These are phyloP conservation scores for Polypterus senegalus DNA, from an alignment of 2,113 vertebrate species.

Conservation along the genomic window DNA sequence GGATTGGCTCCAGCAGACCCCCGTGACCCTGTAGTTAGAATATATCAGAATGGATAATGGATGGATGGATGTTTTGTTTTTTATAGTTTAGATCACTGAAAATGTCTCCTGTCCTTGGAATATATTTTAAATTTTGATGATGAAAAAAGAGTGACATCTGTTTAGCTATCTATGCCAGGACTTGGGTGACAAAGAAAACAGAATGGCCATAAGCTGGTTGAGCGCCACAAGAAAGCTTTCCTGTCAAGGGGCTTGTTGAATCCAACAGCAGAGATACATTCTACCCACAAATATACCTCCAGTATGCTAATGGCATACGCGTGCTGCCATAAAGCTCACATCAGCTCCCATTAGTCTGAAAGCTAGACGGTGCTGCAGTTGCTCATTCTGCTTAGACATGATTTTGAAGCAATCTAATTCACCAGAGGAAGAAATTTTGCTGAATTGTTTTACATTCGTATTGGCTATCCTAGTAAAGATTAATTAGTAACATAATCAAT, in stretches of 20 bases:
- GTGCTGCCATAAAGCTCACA: conserved; percentile 4
- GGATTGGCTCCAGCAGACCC: too few relatives aligned
- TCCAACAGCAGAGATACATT: neutral
- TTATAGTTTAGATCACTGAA: too few relatives aligned
- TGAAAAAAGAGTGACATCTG: neutral
- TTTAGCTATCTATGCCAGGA: neutral
- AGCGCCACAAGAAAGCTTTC: neutral
- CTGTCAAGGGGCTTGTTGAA: neutral
- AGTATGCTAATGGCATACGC: neutral
- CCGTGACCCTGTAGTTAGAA: too few relatives aligned
- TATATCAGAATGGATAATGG: too few relatives aligned
- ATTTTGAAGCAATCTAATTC: too few relatives aligned
- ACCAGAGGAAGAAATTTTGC: too few relatives aligned
- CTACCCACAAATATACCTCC: neutral
- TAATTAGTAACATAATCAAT: too few relatives aligned
- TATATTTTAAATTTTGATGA: too few relatives aligned
- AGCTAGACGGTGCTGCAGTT: neutral
- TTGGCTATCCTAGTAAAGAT: too few relatives aligned
- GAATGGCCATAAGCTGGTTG: neutral
- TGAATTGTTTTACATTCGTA: too few relatives aligned
- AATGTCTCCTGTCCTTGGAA: neutral
- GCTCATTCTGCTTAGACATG: too few relatives aligned
- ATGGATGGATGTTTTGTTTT: too few relatives aligned
- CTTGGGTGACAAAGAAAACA: neutral
- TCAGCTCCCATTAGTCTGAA: neutral